Base-by-base conservation (phyloP, 1,140 invertebrate species). In the Leptoteleia sp. region DNA sequence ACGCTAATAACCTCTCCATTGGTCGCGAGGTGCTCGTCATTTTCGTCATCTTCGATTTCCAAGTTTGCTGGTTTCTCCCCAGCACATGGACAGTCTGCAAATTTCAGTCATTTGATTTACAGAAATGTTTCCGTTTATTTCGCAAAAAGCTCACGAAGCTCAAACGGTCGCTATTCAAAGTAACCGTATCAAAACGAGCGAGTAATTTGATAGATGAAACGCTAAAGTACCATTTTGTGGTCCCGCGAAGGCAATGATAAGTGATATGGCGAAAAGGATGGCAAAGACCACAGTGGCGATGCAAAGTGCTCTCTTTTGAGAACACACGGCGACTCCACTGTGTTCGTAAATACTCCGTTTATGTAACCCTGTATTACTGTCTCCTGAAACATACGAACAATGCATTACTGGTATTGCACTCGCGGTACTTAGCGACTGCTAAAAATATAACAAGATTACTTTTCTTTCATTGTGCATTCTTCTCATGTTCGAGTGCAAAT, bases 161-260 rank as follows among this genome's bases (percentile, higher is more conserved):
- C n/a, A n/a, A n/a, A n/a, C n/a, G n/a, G n/a, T n/a, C n/a, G n/a
- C n/a, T n/a, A n/a, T n/a, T n/a, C n/a, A n/a, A n/a, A n/a, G n/a
- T n/a, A n/a, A n/a, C n/a, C n/a, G n/a, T n/a, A n/a, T 22, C 19
- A 22, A 22, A 3, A 22, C 5, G 19, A 22, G 5, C 5, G 5
- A 22, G 2, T 22, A 22, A 2, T 22, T 22, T 22, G 19, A 22
- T 3, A 22, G 19, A 35, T 13, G 5, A 35, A 13, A 35, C 0
- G 11, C 16, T 16, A n/a, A 12, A 12, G 6, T 87, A 93, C 93
- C 92, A 83, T 92, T 91, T 88, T 93, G 93, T 67, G 95, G 95
- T 83, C 95, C 94, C 47, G 95, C 96, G 85, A 97, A 97, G 42
- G 96, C 96, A 71, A 97, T 95, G 67, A 98, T 93, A 64, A 97